Percentiles rank a stretch among this genome's conserved stretches.
Evolutionary conservation across 2,113 vertebrate genomes (phyloP).

Genomic region (Apistogramma diplotaenia): DNA sequence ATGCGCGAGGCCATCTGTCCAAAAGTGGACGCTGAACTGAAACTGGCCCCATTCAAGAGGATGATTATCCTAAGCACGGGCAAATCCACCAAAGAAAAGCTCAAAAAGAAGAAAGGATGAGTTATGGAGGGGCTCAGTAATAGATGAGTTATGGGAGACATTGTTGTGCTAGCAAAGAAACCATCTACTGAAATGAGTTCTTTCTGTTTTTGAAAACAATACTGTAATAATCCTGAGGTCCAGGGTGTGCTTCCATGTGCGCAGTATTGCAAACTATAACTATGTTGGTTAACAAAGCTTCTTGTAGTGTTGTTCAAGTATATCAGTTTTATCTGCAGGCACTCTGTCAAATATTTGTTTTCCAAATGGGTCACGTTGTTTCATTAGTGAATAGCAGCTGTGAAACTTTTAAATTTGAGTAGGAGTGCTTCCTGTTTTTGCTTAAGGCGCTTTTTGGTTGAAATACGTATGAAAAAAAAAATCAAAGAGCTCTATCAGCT

Average conservation of each 20-base stretch:
- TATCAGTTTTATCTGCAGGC: neutral
- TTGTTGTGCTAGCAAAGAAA: neutral
- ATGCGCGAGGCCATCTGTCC: neutral
- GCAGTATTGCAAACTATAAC: neutral
- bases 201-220: neutral
- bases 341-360: neutral
- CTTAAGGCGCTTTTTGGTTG: neutral
- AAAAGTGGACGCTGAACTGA: neutral
- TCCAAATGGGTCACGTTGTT: neutral
- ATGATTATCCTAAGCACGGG: neutral
- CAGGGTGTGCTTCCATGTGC: neutral
- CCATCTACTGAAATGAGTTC: neutral
- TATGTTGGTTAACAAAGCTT: neutral
- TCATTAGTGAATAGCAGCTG: neutral
- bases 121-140: neutral
- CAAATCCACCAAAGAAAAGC: neutral
- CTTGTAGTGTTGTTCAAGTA: neutral
- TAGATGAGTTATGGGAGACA: neutral
- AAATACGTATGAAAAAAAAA: neutral
- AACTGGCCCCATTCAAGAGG: neutral
- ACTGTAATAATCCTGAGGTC: neutral
- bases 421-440: neutral
- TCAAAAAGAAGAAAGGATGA: neutral
- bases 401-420: neutral
- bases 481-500: neutral